Conservation (phyloP, 1,140 invertebrate genomes). For the Lepidurus arcticus region DNA sequence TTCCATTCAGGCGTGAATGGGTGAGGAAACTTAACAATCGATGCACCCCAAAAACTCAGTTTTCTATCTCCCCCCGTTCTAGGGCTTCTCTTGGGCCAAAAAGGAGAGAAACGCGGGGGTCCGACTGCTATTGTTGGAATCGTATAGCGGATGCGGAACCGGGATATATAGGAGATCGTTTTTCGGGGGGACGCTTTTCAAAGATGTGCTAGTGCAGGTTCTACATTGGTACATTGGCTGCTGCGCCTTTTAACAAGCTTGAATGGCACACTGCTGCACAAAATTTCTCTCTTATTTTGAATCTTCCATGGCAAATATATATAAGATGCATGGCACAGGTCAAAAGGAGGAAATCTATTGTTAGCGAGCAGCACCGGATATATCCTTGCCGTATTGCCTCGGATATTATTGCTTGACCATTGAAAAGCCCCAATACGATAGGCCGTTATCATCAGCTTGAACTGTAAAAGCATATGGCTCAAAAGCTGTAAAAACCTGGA, state of each 20-base stretch:
- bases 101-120: background rate
- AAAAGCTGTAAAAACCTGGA: background rate
- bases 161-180: background rate
- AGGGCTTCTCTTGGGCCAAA: background rate
- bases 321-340: constrained; percentile 19
- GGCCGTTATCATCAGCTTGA: background rate
- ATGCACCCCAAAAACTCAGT: background rate
- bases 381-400: background rate
- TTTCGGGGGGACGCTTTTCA: background rate
- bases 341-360: constrained; percentile 6
- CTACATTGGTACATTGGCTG: background rate
- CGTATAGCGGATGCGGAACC: constrained; percentile 17
- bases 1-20: constrained; percentile 21
- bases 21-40: constrained; percentile 18
- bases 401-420: constrained; percentile 19
- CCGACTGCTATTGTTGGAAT: background rate
- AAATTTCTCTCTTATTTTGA: background rate
- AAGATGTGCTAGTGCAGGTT: background rate
- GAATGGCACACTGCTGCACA: background rate
- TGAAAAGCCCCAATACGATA: background rate
- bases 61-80: background rate
- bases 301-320: background rate
- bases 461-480: background rate
- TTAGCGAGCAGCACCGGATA: background rate
- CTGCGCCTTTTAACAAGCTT: background rate